Base-by-base conservation (phyloP, 2,888 invertebrate species). In the Gymnosoma rotundatum region DNA sequence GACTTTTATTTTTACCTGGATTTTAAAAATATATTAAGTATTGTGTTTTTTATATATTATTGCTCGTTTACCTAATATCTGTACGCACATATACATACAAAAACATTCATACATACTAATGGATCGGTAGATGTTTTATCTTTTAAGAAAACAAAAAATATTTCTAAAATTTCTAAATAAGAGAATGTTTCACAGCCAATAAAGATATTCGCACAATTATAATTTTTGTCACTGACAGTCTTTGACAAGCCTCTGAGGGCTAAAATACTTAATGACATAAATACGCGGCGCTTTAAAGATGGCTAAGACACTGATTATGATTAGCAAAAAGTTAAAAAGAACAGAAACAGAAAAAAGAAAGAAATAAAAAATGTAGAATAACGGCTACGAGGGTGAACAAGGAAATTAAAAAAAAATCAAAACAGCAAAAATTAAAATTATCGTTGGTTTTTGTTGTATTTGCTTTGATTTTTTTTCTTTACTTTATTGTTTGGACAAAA, bases 121-220 rank as follows among this genome's bases (percentile, higher is more conserved):
- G 32, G 16, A 72, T n/a, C 72, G 72, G 72, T 25, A 61, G 52
- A 73, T 74, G 42, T 54, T 56, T 75, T 64, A 66, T 75, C 45
- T 75, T 6, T 12, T 64, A 75, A 9, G 10, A 18, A 54, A 42
- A 8, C 14, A 52, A 63, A 21, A 45, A 64, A 25, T 9, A 45
- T 10, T 9, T 38, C 32, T n/a, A 12, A 20, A 72, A 48, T 32
- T 20, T 36, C 25, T 36, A 32, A 48, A 72, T 36, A 48, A 48
- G 58, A 16, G 48, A 48, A 16, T 16, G 10, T 42, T 74, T 63
- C 42, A 18, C 63, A 63, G 42, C 9, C 63, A 74, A 74, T 63
- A 52, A n/a, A 73, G 73, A 63, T 74, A 54, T 74, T 63, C 25
- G 54, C 54, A 64, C 64, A 64, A 64, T 64, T 42, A 64, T 56